phyloP scores from a whole-genome alignment of 2,113 vertebrate genomes.

The Solea solea region DNA sequence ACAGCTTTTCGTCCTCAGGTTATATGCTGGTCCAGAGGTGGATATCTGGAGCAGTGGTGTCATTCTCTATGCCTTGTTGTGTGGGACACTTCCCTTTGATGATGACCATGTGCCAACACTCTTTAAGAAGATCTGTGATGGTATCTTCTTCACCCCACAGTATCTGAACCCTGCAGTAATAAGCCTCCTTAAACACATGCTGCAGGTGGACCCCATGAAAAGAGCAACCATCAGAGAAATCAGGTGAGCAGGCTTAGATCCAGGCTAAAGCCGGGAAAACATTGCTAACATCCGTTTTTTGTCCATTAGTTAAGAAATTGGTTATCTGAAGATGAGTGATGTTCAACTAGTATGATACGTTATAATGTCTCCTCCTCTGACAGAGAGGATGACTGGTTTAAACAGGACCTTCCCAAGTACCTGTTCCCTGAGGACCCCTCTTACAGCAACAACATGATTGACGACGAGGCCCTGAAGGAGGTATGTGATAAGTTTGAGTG shows the following conservation, averaged over 20 bases:
- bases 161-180: slow-evolving; percentile 93
- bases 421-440: slow-evolving; percentile 97
- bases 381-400: slow-evolving; percentile 99
- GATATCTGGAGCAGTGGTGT: slow-evolving; percentile 99
- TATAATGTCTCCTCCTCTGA: background rate
- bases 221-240: slow-evolving; percentile 98
- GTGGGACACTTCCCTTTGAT: slow-evolving; percentile 96
- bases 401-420: slow-evolving; percentile 95
- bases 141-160: slow-evolving; percentile 97
- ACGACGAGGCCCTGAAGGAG: slow-evolving; percentile 97
- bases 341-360: background rate
- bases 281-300: background rate
- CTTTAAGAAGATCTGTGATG: slow-evolving; percentile 99
- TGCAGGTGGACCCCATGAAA: slow-evolving; percentile 99
- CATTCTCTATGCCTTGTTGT: slow-evolving; percentile 96
- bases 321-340: background rate
- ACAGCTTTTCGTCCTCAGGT: slow-evolving; percentile 70
- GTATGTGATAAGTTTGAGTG: slow-evolving; percentile 99
- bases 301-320: too few relatives aligned
- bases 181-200: slow-evolving; percentile 96
- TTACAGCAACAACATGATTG: slow-evolving; percentile 96
- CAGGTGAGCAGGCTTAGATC: slow-evolving; percentile 78
- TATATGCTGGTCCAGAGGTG: slow-evolving; percentile 97
- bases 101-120: slow-evolving; percentile 99
- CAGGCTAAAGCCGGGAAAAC: background rate